Conservation (phyloP, 2,113 vertebrate species). For the Geothlypis trichas region DNA sequence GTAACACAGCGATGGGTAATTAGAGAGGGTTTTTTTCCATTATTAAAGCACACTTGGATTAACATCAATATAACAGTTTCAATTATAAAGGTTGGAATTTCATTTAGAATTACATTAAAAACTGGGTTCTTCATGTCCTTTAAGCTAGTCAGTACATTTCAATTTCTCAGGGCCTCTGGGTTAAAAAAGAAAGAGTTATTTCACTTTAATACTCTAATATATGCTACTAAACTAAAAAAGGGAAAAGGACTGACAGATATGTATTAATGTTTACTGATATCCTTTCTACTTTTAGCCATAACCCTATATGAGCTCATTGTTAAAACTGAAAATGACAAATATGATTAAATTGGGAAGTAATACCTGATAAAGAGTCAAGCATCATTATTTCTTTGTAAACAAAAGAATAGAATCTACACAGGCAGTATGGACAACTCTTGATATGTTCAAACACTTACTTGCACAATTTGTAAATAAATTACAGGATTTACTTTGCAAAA, state of each 20-base stretch:
- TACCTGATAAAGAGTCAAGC: background rate
- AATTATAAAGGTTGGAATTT: background rate
- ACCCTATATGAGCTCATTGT: background rate
- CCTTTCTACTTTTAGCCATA: background rate
- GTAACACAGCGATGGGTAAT: background rate
- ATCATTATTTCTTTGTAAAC: background rate
- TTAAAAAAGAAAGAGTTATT: background rate
- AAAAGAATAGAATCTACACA: background rate
- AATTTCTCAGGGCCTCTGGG: background rate
- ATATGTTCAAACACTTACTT: background rate
- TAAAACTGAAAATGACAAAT: background rate
- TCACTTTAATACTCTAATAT: background rate
- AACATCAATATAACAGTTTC: background rate
- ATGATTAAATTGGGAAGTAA: conserved; percentile 12
- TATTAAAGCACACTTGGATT: background rate
- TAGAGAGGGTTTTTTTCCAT: background rate
- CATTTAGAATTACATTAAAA: background rate
- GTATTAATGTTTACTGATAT: background rate
- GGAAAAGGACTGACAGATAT: background rate
- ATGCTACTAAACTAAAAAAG: background rate
- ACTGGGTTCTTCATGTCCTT: background rate
- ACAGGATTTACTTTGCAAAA: background rate
- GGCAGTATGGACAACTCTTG: background rate
- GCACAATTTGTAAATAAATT: background rate
- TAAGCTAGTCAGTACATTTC: background rate